A percentile compares a stretch with the other conserved stretches of the same genome.
Evolutionary conservation across 92 coral and sea anemone species (phyloP).

Genomic region (Porites cylindrica): DNA sequence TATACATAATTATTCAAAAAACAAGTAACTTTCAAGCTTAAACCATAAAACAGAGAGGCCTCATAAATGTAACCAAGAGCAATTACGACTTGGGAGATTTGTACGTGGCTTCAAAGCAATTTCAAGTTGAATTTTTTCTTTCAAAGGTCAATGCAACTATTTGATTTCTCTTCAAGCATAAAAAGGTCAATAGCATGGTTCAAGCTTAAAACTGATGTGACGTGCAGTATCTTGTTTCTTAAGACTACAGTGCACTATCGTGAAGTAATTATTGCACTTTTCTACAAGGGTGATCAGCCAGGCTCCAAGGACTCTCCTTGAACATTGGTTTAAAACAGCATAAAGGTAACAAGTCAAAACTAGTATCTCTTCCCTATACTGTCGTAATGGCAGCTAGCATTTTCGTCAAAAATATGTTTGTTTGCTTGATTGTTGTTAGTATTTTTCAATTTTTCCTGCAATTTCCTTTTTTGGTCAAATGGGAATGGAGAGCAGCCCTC

Average conservation of each 20-base stretch:
- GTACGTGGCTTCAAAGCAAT: neutral
- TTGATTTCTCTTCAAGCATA: neutral
- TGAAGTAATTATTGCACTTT: neutral
- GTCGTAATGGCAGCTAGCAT: too few species aligned
- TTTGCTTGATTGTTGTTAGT: too few species aligned
- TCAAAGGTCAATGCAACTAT: too few species aligned
- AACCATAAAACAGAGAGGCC: constrained; percentile 6
- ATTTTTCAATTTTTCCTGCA: neutral
- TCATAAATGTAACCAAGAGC: neutral
- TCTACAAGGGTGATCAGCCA: neutral
- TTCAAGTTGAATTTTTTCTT: neutral
- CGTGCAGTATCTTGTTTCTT: neutral
- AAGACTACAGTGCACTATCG: neutral
- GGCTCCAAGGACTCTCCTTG: constrained; percentile 12
- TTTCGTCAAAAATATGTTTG: too few species aligned
- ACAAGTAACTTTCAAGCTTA: constrained; percentile 9
- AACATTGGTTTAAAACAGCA: too few species aligned
- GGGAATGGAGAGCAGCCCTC: neutral
- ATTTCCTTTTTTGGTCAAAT: neutral
- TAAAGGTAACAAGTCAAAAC: too few species aligned
- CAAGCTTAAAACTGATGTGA: constrained; percentile 13
- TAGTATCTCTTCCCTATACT: too few species aligned
- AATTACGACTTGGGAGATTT: neutral
- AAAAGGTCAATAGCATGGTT: neutral
- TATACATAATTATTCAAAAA: too few species aligned